Evolutionary conservation across 2,797 vertebrate species (phyloP), one percentile per base, ranked within the genome.

Genomic region (Capromys pilorides): DNA sequence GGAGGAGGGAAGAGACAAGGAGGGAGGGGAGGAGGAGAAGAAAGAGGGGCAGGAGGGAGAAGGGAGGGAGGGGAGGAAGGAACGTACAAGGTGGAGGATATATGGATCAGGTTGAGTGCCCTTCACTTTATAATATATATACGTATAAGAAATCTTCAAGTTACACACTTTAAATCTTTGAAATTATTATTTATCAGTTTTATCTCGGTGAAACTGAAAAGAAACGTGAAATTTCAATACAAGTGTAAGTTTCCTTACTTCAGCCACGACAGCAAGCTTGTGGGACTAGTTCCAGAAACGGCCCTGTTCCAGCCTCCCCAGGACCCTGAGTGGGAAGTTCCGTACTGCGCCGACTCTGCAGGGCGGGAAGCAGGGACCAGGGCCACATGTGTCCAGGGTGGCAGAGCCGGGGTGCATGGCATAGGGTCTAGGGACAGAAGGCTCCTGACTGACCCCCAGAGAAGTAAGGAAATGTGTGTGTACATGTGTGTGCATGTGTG

Each of bases 1-100:
- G n/a, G n/a, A 22, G 39, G 6, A 22, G 18, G 19, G 4, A 11
- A 2, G 4, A 24, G 2, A 3, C 4, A 21, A 21, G 21, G 19
- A 6, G 11, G 21, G 33, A 21, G 5, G 16, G 16, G 10, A 21
- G 19, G 57, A 13, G 51, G 33, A 12, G 54, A 6, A 19, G 19
- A 36, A 9, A n/a, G 54, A 8, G 19, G 4, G 22, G 36, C n/a
- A 18, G 57, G 19, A 59, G 8, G 24, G 5, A 36, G 21, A 11
- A 22, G 5, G 39, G 6, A 11, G 2, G n/a, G 36, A 18, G 13
- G 54, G 54, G 54, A 54, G 54, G 54, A 16, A 26, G n/a, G 57
- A 41, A 24, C 33, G 7, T 21, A 8, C 33, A 26, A 79, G 6
- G 77, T 12, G 31, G 31, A 28, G 49, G 45, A 11, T 12, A 28